These are phyloP conservation scores for Strigamia maritima DNA, from an alignment of 2,888 invertebrate species.

Conservation along the genomic window DNA sequence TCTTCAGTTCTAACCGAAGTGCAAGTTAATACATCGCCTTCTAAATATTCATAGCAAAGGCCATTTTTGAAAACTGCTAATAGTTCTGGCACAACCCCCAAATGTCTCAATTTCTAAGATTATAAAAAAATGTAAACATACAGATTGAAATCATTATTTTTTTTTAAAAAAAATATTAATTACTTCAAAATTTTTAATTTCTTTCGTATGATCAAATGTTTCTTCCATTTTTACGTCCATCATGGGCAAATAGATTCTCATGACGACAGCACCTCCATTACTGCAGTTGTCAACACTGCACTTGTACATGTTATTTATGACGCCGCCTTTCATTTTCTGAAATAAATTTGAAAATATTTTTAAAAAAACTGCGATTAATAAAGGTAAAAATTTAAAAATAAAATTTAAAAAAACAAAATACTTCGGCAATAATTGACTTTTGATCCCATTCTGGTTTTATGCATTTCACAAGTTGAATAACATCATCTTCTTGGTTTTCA, in stretches of 20 bases:
- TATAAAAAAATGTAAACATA: neutral
- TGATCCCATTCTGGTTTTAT: neutral
- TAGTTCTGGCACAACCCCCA: slow-evolving; percentile 17
- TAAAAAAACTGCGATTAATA: neutral
- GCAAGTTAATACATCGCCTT: neutral
- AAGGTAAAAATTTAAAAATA: neutral
- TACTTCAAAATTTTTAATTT: slow-evolving; percentile 27
- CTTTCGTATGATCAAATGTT: neutral
- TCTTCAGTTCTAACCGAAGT: neutral
- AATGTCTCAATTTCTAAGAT: slow-evolving; percentile 28
- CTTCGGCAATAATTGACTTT: neutral
- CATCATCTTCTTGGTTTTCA: neutral
- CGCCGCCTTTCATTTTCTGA: slow-evolving; percentile 30
- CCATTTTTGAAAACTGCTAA: slow-evolving; percentile 34
- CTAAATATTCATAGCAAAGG: slow-evolving; percentile 18
- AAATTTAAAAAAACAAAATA: neutral
- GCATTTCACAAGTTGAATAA: neutral
- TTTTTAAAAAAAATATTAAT: too few relatives aligned
- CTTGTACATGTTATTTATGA: slow-evolving; percentile 26
- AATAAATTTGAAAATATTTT: neutral
- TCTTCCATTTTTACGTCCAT: neutral
- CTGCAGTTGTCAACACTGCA: too few relatives aligned
- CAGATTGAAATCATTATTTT: neutral
- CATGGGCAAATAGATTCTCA: neutral
- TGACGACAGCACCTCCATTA: neutral